Evolutionary conservation across 2,888 invertebrate genomes (phyloP).

Genomic region (Campoplex capitator): DNA sequence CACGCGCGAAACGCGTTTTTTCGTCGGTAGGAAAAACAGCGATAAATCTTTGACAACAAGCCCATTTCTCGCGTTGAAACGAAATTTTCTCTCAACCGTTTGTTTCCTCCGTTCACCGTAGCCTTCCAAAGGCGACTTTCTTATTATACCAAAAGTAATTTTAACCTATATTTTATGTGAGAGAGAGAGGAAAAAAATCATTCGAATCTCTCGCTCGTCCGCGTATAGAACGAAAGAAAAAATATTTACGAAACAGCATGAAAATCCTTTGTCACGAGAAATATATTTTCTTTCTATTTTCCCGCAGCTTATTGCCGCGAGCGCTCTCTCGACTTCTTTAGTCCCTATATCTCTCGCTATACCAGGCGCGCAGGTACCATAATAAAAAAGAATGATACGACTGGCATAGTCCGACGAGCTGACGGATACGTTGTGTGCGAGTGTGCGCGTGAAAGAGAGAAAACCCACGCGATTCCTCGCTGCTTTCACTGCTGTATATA

Average conservation of each 20-base stretch:
- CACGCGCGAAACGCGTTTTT: neutral
- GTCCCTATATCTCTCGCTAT: neutral
- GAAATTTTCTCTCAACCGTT: too few species aligned
- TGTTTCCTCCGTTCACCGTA: neutral
- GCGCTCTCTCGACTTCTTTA: neutral
- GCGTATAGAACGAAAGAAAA: neutral
- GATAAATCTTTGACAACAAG: neutral
- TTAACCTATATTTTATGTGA: neutral
- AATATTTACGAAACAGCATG: neutral
- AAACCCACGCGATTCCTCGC: neutral
- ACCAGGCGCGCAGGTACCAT: neutral
- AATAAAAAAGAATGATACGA: neutral
- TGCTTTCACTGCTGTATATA: conserved; percentile 3
- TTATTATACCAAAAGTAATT: neutral
- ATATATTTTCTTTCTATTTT: conserved; percentile 1
- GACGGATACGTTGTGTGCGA: neutral
- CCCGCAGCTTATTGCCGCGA: neutral
- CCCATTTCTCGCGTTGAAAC: neutral
- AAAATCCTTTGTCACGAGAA: conserved; percentile 1
- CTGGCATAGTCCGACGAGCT: neutral
- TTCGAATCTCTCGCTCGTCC: neutral
- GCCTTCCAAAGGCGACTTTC: neutral
- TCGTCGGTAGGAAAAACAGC: neutral
- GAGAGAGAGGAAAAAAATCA: neutral
- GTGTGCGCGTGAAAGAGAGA: neutral